Percentiles rank a stretch among this genome's conserved stretches.
Evolutionary conservation across 2,113 vertebrate species (phyloP).

Genomic region (Coptodon bakossiorum): DNA sequence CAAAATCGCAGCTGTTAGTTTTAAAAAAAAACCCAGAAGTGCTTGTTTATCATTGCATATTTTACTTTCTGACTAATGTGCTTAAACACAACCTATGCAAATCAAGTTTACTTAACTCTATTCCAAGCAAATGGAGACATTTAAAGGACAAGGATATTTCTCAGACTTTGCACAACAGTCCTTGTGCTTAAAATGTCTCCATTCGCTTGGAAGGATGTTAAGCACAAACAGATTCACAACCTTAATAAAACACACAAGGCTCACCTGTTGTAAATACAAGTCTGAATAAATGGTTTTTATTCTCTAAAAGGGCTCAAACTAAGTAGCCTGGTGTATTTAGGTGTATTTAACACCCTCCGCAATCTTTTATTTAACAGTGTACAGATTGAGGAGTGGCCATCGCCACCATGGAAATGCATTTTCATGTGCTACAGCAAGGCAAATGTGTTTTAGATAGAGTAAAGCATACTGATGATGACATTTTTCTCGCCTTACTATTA

Average conservation of each 20-base stretch:
- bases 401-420: background rate
- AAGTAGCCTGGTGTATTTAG: background rate
- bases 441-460: constrained; percentile 5
- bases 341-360: background rate
- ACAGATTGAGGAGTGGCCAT: background rate
- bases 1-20: background rate
- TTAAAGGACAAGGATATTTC: background rate
- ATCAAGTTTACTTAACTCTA: background rate
- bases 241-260: background rate
- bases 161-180: background rate
- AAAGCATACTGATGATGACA: constrained; percentile 10
- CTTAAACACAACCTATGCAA: background rate
- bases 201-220: background rate
- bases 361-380: background rate
- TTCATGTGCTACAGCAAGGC: background rate
- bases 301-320: background rate
- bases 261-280: background rate
- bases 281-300: background rate
- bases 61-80: background rate
- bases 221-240: background rate
- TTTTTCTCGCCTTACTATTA: constrained; percentile 15
- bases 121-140: background rate
- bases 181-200: background rate
- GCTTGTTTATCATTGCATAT: background rate
- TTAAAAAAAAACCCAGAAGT: background rate